Percentiles rank a stretch among this genome's conserved stretches.
Evolutionary conservation across 1,140 invertebrate species (phyloP).

Genomic region (Atta texana): DNA sequence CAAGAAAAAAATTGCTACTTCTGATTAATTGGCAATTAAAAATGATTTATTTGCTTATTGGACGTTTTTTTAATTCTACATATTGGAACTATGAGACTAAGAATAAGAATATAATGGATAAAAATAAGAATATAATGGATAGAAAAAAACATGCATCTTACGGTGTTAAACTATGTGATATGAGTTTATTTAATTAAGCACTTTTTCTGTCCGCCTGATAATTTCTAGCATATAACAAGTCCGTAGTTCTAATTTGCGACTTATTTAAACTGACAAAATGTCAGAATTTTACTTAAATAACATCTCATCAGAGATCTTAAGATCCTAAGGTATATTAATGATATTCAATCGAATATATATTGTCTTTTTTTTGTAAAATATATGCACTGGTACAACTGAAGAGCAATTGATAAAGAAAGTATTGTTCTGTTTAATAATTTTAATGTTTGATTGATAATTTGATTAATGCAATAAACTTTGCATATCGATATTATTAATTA

Average conservation of each 20-base stretch:
- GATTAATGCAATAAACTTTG: neutral
- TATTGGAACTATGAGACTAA: neutral
- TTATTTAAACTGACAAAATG: neutral
- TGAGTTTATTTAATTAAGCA: neutral
- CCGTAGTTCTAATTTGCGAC: neutral
- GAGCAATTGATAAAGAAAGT: conserved; percentile 18
- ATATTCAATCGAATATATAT: conserved; percentile 27
- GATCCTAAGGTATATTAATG: neutral
- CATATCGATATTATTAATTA: conserved; percentile 8
- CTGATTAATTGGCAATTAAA: neutral
- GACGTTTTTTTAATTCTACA: neutral
- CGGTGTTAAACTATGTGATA: neutral
- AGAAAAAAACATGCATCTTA: neutral
- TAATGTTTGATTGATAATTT: conserved; percentile 10
- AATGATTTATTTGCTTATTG: neutral
- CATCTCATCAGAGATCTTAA: conserved; percentile 30
- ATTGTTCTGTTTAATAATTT: conserved; percentile 8
- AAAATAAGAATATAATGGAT: neutral
- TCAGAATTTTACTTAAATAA: conserved; percentile 19
- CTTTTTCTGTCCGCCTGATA: neutral
- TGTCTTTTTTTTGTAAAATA: conserved; percentile 21
- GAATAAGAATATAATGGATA: neutral
- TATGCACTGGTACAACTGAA: conserved; percentile 14
- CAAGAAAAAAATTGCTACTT: conserved; percentile 15
- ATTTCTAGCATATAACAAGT: conserved; percentile 1